Percentiles rank a stretch among this genome's conserved stretches.
Evolutionary conservation across 2,888 invertebrate genomes (phyloP).

Genomic region (Plemyria rubiginata): DNA sequence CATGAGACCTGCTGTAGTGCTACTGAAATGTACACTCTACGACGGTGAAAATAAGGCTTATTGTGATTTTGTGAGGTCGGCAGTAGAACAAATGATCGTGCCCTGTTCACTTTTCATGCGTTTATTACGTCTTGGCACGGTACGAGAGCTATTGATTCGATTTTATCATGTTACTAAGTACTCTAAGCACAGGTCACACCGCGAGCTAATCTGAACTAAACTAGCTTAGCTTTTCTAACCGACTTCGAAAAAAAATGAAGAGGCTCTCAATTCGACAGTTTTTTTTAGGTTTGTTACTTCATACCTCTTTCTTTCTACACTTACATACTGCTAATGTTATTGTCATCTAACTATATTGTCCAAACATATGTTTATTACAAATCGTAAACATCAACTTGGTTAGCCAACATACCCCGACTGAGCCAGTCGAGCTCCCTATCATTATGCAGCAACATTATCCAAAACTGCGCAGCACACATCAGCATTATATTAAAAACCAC

Average conservation of each 20-base stretch:
- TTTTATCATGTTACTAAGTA: slow-evolving; percentile 69
- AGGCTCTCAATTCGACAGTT: too few relatives aligned
- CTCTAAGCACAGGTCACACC: slow-evolving; percentile 49
- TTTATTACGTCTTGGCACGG: slow-evolving; percentile 77
- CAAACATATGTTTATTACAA: slow-evolving; percentile 1
- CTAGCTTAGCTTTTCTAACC: background rate
- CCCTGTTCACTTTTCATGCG: slow-evolving; percentile 73
- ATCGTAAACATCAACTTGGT: slow-evolving; percentile 15
- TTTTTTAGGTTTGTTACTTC: too few relatives aligned
- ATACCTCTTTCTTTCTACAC: too few relatives aligned
- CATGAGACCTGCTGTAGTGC: slow-evolving; percentile 39
- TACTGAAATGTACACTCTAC: slow-evolving; percentile 47
- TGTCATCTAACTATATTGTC: background rate
- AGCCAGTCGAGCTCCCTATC: slow-evolving; percentile 60
- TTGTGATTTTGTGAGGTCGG: slow-evolving; percentile 37
- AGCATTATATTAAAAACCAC: slow-evolving; percentile 56
- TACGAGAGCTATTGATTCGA: slow-evolving; percentile 72
- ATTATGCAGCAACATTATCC: slow-evolving; percentile 51
- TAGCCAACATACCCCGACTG: slow-evolving; percentile 55
- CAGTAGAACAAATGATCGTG: slow-evolving; percentile 65
- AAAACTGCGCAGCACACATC: slow-evolving; percentile 60
- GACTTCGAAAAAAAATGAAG: too few relatives aligned
- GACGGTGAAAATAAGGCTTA: slow-evolving; percentile 40
- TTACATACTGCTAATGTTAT: too few relatives aligned
- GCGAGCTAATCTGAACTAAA: background rate